Percentiles rank a stretch among this genome's conserved stretches.
Conservation (phyloP, 2,888 invertebrate genomes). For the Harmothoe impar region DNA sequence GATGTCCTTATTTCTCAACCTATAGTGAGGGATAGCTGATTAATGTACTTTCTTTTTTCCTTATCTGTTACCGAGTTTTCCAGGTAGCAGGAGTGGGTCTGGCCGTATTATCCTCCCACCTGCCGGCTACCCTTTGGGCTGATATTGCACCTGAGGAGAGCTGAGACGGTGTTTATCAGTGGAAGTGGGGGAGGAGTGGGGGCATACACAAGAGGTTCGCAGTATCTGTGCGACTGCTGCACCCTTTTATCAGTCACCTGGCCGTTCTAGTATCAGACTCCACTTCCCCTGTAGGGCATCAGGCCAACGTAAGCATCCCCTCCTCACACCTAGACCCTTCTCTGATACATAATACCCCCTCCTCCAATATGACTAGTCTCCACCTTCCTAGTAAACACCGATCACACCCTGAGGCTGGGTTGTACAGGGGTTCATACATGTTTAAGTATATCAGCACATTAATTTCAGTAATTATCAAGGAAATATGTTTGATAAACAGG, state of each 20-base stretch:
- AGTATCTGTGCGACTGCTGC: not conserved
- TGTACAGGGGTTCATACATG: too few species aligned
- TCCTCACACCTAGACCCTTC: not conserved
- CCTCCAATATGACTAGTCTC: too few species aligned
- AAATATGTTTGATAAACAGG: too few species aligned
- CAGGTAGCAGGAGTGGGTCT: not conserved
- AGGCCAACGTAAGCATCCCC: slow-evolving; percentile 17
- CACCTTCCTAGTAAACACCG: too few species aligned
- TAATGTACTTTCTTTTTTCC: too few species aligned
- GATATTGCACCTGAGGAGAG: slow-evolving; percentile 12
- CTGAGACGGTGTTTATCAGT: not conserved
- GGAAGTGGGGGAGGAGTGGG: too few species aligned
- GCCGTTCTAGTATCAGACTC: not conserved
- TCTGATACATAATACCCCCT: too few species aligned
- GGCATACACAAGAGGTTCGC: not conserved
- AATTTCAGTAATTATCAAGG: too few species aligned
- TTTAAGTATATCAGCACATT: too few species aligned
- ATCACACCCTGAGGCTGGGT: too few species aligned
- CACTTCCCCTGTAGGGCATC: not conserved
- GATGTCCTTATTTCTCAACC: too few species aligned
- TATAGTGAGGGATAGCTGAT: too few species aligned
- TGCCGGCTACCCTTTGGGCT: not conserved
- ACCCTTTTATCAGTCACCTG: not conserved
- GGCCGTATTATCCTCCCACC: not conserved
- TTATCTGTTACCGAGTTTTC: not conserved